phyloP scores from a whole-genome alignment of 2,888 invertebrate species.

The Trachelus tabidus region DNA sequence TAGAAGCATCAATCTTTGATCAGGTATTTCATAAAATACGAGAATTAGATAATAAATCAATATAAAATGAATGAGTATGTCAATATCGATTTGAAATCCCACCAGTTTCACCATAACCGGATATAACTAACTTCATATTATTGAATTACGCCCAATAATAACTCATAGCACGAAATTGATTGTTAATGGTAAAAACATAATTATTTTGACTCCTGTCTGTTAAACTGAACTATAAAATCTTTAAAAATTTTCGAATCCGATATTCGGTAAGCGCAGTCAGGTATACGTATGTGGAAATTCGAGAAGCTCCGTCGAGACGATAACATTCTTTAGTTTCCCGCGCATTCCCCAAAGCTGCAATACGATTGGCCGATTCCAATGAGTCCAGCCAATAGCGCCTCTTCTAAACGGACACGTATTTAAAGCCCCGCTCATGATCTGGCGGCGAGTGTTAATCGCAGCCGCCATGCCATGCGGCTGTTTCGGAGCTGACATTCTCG shows the following conservation, averaged over 20 bases:
- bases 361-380: constrained; percentile 4
- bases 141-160: neutral
- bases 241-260: neutral
- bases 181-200: neutral
- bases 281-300: neutral
- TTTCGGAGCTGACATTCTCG: constrained; percentile 15
- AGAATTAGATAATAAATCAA: neutral
- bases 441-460: constrained; percentile 33
- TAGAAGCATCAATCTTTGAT: neutral
- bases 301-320: neutral
- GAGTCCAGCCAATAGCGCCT: constrained; percentile 10
- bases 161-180: neutral
- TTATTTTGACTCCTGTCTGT: neutral
- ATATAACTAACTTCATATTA: neutral
- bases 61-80: neutral
- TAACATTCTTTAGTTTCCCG: constrained; percentile 11
- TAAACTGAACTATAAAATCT: neutral
- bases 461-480: constrained; percentile 45
- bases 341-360: neutral
- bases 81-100: constrained; percentile 1
- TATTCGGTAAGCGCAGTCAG: neutral
- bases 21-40: neutral
- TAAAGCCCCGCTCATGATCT: constrained; percentile 29
- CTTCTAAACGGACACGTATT: constrained; percentile 31
- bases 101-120: neutral